A percentile compares a stretch with the other conserved stretches of the same genome.
phyloP scores from a whole-genome alignment of 2,888 invertebrate genomes.

The Parascotia fuliginaria region DNA sequence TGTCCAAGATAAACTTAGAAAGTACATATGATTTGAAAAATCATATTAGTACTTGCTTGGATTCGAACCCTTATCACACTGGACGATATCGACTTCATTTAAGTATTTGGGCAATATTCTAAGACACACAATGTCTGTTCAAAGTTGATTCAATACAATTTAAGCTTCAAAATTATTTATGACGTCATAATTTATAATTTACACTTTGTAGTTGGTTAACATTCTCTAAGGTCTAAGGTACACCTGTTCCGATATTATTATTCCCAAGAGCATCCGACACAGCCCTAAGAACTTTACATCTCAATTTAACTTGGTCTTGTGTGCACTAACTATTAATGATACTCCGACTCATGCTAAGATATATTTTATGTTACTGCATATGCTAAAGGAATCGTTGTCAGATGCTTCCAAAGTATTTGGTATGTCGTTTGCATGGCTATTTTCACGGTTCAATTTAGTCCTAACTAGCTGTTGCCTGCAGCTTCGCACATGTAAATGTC shows the following conservation, averaged over 20 bases:
- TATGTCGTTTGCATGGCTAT: neutral
- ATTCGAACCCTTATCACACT: no score
- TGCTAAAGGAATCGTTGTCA: conserved; percentile 11
- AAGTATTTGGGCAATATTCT: no score
- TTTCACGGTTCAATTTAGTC: neutral
- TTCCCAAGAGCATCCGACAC: conserved; percentile 19
- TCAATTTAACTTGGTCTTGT: conserved; percentile 63
- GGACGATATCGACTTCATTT: no score
- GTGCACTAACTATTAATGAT: conserved; percentile 41
- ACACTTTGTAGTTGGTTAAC: neutral
- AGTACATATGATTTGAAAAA: no score
- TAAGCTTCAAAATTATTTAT: no score
- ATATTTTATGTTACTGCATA: conserved; percentile 42
- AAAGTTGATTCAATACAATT: no score
- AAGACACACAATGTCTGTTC: no score
- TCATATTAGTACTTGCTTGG: no score
- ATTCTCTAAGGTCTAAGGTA: conserved; percentile 6
- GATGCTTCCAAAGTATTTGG: conserved; percentile 3
- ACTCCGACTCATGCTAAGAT: conserved; percentile 28
- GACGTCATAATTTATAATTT: neutral
- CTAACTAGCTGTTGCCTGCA: neutral
- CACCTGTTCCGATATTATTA: conserved; percentile 2
- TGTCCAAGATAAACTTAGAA: no score
- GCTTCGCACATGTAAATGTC: no score
- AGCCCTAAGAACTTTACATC: conserved; percentile 45